phyloP scores from a whole-genome alignment of 2,113 vertebrate species.

The Pyxicephalus adspersus region DNA sequence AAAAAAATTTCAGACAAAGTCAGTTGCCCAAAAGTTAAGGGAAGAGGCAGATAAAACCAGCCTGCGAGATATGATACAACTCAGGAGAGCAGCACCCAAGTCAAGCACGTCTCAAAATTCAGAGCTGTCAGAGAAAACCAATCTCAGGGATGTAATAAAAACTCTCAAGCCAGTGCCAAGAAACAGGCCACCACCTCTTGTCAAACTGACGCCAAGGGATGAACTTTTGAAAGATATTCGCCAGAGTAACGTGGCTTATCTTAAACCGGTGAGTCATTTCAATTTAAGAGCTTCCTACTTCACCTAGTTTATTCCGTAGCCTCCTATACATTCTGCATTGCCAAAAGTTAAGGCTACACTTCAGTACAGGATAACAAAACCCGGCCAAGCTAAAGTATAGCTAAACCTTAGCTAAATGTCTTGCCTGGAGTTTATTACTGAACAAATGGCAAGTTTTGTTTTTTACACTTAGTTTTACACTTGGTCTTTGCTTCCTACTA shows the following conservation, averaged over 20 bases:
- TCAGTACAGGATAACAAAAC: too few species aligned
- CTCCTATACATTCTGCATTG: background rate
- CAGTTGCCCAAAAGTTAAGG: conserved; percentile 55
- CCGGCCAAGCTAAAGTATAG: too few species aligned
- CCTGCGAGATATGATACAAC: conserved; percentile 69
- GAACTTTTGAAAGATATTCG: conserved; percentile 88
- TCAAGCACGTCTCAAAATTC: conserved; percentile 62
- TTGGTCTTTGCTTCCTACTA: too few species aligned
- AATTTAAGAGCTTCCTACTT: background rate
- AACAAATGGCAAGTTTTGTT: too few species aligned
- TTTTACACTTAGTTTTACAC: too few species aligned
- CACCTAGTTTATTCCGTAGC: too few species aligned
- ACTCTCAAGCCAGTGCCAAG: conserved; percentile 89
- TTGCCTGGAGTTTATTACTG: too few species aligned
- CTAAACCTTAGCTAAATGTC: too few species aligned
- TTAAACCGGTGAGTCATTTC: conserved; percentile 79
- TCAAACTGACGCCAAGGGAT: conserved; percentile 87
- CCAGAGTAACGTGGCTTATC: conserved; percentile 90
- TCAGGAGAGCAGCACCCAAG: conserved; percentile 77
- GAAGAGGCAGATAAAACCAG: conserved; percentile 69
- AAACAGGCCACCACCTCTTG: conserved; percentile 82
- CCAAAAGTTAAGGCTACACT: too few species aligned
- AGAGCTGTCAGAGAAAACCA: conserved; percentile 76
- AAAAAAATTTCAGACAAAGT: conserved; percentile 58
- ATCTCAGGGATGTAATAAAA: conserved; percentile 88